A percentile compares a stretch with the other conserved stretches of the same genome.
Conservation (phyloP, 2,888 invertebrate species). For the Eupithecia abbreviata region DNA sequence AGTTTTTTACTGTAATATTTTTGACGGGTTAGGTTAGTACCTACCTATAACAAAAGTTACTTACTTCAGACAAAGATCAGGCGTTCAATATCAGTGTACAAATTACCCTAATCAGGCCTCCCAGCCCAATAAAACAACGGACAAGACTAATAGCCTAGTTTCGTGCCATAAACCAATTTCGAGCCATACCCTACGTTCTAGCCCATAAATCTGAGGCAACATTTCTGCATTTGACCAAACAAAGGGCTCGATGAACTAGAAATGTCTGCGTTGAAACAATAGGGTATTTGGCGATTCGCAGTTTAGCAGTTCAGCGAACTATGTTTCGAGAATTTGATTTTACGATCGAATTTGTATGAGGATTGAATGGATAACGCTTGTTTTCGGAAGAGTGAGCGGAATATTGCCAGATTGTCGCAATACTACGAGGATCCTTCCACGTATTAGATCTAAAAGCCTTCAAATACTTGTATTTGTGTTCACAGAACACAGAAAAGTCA, state of each 20-base stretch:
- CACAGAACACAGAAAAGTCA: not conserved
- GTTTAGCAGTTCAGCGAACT: not conserved
- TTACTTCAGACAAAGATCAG: slow-evolving; percentile 3
- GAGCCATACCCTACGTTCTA: slow-evolving; percentile 19
- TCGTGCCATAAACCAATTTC: slow-evolving; percentile 34
- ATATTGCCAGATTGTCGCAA: not conserved
- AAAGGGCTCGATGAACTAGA: slow-evolving; percentile 17
- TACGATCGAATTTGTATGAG: not conserved
- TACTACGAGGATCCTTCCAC: not conserved
- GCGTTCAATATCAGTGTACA: slow-evolving; percentile 13
- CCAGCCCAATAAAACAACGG: slow-evolving; percentile 21
- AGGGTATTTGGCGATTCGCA: slow-evolving; percentile 14
- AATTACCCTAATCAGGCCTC: slow-evolving; percentile 22
- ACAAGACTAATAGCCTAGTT: slow-evolving; percentile 25
- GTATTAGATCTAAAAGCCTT: not conserved
- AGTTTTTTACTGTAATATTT: too few relatives aligned
- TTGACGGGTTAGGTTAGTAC: too few relatives aligned
- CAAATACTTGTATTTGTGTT: not conserved
- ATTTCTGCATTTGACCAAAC: slow-evolving; percentile 35
- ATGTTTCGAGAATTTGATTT: slow-evolving; percentile 4
- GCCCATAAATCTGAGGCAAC: slow-evolving; percentile 27
- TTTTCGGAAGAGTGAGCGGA: not conserved
- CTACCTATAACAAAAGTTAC: not conserved
- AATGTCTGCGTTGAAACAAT: not conserved
- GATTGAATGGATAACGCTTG: not conserved